These are phyloP conservation scores for Solenopsis fugax DNA, from an alignment of 1,140 invertebrate genomes.

Conservation along the genomic window DNA sequence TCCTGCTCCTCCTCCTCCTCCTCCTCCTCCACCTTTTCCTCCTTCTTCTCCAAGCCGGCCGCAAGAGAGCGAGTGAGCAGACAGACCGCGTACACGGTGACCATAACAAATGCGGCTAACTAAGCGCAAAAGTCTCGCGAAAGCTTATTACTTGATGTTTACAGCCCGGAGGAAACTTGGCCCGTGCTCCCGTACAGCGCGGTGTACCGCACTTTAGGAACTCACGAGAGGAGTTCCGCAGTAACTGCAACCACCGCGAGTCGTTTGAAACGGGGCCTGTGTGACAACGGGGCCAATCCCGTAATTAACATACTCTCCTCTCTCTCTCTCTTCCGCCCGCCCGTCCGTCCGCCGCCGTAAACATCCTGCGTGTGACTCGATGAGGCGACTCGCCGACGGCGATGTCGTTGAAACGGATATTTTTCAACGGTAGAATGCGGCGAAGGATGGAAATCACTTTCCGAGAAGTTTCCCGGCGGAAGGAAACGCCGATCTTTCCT, in stretches of 20 bases:
- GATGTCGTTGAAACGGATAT: slow-evolving; percentile 34
- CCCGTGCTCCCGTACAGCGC: slow-evolving; percentile 32
- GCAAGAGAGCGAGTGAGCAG: not conserved
- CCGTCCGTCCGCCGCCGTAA: not conserved
- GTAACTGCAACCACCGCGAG: slow-evolving; percentile 53
- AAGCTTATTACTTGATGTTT: slow-evolving; percentile 77
- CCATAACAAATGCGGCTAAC: slow-evolving; percentile 72
- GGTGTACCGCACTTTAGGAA: slow-evolving; percentile 65
- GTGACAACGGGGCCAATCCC: slow-evolving; percentile 66
- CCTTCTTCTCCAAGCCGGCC: not conserved
- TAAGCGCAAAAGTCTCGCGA: slow-evolving; percentile 74
- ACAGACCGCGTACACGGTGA: slow-evolving; percentile 29
- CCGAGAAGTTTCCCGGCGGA: slow-evolving; percentile 22
- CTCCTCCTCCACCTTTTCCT: not conserved
- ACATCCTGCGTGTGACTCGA: not conserved
- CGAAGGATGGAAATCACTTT: slow-evolving; percentile 48
- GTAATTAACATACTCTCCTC: slow-evolving; percentile 72
- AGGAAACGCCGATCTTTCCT: slow-evolving; percentile 47
- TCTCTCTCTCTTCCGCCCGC: not conserved
- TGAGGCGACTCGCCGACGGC: not conserved
- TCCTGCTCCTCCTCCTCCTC: not conserved
- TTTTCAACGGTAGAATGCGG: slow-evolving; percentile 35
- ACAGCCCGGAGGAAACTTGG: slow-evolving; percentile 72
- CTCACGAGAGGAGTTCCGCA: slow-evolving; percentile 65
- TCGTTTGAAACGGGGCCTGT: slow-evolving; percentile 68